A percentile compares a stretch with the other conserved stretches of the same genome.
Evolutionary conservation across 1,140 invertebrate species (phyloP).

Genomic region (Whitmania pigra): DNA sequence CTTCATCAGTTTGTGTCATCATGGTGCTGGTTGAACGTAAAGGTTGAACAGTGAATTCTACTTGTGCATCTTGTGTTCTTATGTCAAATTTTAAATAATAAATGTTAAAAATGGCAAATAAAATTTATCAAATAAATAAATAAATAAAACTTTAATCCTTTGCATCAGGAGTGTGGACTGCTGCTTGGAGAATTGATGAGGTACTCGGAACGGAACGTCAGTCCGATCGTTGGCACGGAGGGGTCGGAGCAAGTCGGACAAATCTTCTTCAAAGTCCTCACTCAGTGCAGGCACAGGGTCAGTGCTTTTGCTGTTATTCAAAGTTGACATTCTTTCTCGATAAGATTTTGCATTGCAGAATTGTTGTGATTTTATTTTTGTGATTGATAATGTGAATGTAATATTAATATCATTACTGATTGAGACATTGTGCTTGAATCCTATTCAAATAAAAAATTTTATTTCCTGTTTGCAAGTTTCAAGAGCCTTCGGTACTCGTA

Average conservation of each 20-base stretch:
- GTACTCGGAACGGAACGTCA: not conserved
- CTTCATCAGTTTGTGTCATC: constrained; percentile 56
- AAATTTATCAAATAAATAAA: not conserved
- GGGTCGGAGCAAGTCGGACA: constrained; percentile 30
- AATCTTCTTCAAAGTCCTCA: constrained; percentile 53
- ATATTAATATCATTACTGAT: no score
- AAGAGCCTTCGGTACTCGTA: no score
- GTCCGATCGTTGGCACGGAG: constrained; percentile 13
- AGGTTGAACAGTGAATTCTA: constrained; percentile 47
- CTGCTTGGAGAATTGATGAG: constrained; percentile 19
- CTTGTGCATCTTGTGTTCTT: not conserved
- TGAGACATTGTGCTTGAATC: no score
- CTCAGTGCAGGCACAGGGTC: constrained; percentile 56
- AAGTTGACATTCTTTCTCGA: not conserved
- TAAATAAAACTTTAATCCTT: not conserved
- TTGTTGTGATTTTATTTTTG: not conserved
- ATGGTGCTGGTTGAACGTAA: constrained; percentile 64
- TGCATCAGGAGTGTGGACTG: constrained; percentile 25
- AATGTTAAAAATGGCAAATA: not conserved
- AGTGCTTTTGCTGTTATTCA: constrained; percentile 17
- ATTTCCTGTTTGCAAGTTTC: no score
- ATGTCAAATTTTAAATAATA: not conserved
- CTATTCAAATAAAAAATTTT: no score
- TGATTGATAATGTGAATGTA: not conserved
- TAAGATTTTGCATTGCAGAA: constrained; percentile 12